Evolutionary conservation across 2,888 invertebrate species (phyloP).

Genomic region (Mythimna loreyi): DNA sequence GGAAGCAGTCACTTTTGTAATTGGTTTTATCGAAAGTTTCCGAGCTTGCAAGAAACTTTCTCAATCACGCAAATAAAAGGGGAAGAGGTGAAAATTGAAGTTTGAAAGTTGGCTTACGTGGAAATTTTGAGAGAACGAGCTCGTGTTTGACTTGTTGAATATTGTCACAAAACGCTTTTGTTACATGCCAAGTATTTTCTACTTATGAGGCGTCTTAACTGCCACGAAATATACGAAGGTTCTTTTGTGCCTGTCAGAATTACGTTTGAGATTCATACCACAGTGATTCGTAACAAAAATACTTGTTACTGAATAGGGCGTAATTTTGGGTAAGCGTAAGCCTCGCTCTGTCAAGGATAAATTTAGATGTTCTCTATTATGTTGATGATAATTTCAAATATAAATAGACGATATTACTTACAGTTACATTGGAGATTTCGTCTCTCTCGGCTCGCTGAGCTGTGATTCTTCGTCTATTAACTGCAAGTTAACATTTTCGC

Average conservation of each 20-base stretch:
- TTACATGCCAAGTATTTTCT: constrained; percentile 29
- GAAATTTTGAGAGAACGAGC: constrained; percentile 43
- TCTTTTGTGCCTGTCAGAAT: constrained; percentile 10
- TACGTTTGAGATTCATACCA: constrained; percentile 6
- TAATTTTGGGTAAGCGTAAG: background rate
- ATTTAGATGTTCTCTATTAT: background rate
- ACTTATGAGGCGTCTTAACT: constrained; percentile 5
- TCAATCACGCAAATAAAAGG: constrained; percentile 63
- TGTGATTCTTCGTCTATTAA: constrained; percentile 86
- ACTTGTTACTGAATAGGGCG: background rate
- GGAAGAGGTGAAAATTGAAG: constrained; percentile 56
- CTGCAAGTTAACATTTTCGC: constrained; percentile 83
- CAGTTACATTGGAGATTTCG: constrained; percentile 76
- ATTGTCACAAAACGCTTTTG: constrained; percentile 42
- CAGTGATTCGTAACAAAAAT: constrained; percentile 26
- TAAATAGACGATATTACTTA: constrained; percentile 70
- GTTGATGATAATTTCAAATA: constrained; percentile 6
- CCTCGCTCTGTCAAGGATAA: too few species aligned
- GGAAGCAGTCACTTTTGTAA: constrained; percentile 50
- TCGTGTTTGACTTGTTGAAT: constrained; percentile 56
- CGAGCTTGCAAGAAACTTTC: constrained; percentile 61
- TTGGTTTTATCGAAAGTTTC: constrained; percentile 60
- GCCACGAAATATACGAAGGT: background rate
- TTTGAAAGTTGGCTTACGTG: constrained; percentile 32
- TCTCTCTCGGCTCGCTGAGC: constrained; percentile 78